Conservation (phyloP, 2,797 vertebrate genomes). For the Dendrocincla fuliginosa region DNA sequence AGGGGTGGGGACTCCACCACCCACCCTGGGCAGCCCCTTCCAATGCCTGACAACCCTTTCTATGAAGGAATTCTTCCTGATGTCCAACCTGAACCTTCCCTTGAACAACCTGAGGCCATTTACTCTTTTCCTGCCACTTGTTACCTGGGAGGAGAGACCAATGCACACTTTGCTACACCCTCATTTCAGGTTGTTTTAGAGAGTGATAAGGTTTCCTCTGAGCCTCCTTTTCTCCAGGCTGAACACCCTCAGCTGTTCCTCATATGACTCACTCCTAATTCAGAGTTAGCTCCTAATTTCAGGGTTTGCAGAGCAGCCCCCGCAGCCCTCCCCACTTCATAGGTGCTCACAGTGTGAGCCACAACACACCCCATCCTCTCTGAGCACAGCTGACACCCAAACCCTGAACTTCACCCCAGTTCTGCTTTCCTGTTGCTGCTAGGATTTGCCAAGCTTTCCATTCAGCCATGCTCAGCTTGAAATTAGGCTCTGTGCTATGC, state of each 20-base stretch:
- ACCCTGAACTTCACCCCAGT: not conserved
- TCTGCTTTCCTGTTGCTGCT: not conserved
- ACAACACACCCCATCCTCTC: not conserved
- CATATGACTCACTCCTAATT: not conserved
- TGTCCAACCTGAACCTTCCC: not conserved
- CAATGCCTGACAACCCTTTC: not conserved
- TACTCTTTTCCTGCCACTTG: not conserved
- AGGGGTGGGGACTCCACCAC: not conserved
- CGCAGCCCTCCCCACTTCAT: not conserved
- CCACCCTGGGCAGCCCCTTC: not conserved
- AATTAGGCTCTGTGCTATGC: constrained; percentile 6
- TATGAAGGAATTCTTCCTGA: not conserved
- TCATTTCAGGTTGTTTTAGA: not conserved
- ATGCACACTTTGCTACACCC: not conserved
- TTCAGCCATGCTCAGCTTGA: not conserved
- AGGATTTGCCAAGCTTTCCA: not conserved
- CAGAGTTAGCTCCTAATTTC: not conserved
- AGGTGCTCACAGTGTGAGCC: fast-evolving
- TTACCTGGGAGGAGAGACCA: not conserved
- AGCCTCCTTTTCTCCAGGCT: not conserved
- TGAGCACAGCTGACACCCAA: not conserved
- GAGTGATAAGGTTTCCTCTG: not conserved
- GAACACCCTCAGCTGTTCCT: not conserved
- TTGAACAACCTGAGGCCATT: not conserved
- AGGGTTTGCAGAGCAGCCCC: not conserved